These are phyloP conservation scores for Sphyrna mokarran DNA, from an alignment of 2,113 vertebrate species.

Conservation along the genomic window DNA sequence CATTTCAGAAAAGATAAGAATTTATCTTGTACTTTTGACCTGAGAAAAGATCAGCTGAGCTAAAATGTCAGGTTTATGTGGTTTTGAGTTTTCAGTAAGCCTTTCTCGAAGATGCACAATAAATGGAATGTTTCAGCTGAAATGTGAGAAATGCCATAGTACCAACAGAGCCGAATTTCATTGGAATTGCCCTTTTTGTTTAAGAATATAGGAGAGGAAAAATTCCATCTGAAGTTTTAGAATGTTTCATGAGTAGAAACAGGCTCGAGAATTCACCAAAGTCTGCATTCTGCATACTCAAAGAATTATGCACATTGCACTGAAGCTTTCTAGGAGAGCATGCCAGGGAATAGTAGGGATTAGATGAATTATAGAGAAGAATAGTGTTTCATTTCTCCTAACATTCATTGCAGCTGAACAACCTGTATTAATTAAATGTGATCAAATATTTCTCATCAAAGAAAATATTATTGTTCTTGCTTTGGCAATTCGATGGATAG, in stretches of 20 bases:
- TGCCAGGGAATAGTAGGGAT: constrained; percentile 35
- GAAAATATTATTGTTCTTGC: neutral
- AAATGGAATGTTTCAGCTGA: constrained; percentile 12
- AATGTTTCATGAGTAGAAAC: constrained; percentile 28
- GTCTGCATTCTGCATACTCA: constrained; percentile 2
- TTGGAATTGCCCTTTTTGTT: neutral
- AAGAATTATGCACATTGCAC: constrained; percentile 41
- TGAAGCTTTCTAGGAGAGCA: constrained; percentile 29
- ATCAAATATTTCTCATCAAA: neutral
- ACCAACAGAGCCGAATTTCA: neutral
- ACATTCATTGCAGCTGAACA: neutral
- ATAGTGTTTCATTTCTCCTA: constrained; percentile 37
- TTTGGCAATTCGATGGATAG: neutral
- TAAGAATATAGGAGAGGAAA: constrained; percentile 20
- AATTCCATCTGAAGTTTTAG: neutral
- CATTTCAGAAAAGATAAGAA: constrained; percentile 10
- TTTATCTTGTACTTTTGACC: constrained; percentile 22
- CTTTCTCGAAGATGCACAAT: constrained; percentile 16
- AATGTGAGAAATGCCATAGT: constrained; percentile 14
- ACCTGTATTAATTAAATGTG: neutral
- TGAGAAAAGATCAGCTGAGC: constrained; percentile 4
- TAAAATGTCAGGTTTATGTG: neutral
- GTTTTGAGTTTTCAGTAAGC: constrained; percentile 18
- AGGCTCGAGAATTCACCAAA: constrained; percentile 40
- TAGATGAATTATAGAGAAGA: constrained; percentile 41